Evolutionary conservation across 2,888 invertebrate genomes (phyloP).

Genomic region (Parnassius mnemosyne): DNA sequence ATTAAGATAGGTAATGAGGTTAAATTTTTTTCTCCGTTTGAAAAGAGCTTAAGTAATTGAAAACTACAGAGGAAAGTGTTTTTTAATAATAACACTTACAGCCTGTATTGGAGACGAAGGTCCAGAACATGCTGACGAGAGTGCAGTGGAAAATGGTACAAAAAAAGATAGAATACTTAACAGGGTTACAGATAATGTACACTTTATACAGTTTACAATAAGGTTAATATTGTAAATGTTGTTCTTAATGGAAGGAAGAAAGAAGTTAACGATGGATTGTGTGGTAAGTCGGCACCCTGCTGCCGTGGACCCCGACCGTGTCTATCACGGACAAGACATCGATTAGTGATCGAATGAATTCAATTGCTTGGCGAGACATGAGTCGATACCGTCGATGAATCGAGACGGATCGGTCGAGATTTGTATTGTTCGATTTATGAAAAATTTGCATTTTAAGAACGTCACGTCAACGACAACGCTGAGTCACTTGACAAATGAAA

Average conservation of each 20-base stretch:
- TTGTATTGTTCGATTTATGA: slow-evolving; percentile 75
- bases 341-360: slow-evolving; percentile 81
- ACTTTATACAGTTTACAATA: slow-evolving; percentile 59
- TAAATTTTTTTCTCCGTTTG: slow-evolving; percentile 57
- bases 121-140: slow-evolving; percentile 67
- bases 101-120: slow-evolving; percentile 51
- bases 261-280: slow-evolving; percentile 81
- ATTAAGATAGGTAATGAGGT: slow-evolving; percentile 82
- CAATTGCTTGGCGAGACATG: slow-evolving; percentile 78
- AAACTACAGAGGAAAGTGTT: slow-evolving; percentile 50
- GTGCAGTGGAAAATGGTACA: slow-evolving; percentile 75
- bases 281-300: slow-evolving; percentile 81
- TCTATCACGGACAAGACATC: slow-evolving; percentile 80
- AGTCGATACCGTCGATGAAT: slow-evolving; percentile 72
- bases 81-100: slow-evolving; percentile 55
- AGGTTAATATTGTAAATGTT: slow-evolving; percentile 65
- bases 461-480: slow-evolving; percentile 77
- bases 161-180: slow-evolving; percentile 72
- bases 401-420: slow-evolving; percentile 72
- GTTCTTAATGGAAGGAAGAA: slow-evolving; percentile 76
- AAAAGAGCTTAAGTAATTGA: slow-evolving; percentile 49
- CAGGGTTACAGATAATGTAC: slow-evolving; percentile 56
- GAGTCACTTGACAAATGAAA: slow-evolving; percentile 79
- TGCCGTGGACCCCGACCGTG: slow-evolving; percentile 77
- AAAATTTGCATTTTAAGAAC: slow-evolving; percentile 80